Evolutionary conservation across 2,797 vertebrate genomes (phyloP).

Genomic region (Melopsittacus undulatus): DNA sequence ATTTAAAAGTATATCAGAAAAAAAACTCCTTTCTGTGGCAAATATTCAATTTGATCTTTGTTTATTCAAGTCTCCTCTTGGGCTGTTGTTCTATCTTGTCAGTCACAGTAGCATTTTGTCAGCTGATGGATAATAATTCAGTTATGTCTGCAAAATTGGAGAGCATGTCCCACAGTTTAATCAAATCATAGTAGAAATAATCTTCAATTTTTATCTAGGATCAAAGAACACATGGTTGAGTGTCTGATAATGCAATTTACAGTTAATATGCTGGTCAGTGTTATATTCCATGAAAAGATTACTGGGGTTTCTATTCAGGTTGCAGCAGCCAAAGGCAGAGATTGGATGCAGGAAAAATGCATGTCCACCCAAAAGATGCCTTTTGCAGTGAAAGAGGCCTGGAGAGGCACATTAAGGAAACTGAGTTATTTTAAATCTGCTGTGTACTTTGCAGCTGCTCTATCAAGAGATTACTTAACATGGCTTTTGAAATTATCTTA

Average conservation of each 20-base stretch:
- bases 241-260: conserved; percentile 8
- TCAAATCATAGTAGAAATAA: conserved; percentile 2
- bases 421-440: background rate
- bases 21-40: background rate
- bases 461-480: background rate
- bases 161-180: conserved; percentile 7
- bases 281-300: background rate
- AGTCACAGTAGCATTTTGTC: background rate
- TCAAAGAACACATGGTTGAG: background rate
- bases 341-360: background rate
- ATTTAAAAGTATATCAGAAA: background rate
- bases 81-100: background rate
- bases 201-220: conserved; percentile 35
- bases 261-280: background rate
- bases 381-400: background rate
- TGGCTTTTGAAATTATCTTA: background rate
- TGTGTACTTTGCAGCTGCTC: background rate
- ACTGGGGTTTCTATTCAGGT: background rate
- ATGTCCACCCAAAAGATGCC: background rate
- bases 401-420: background rate
- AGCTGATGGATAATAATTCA: conserved; percentile 14
- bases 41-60: background rate
- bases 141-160: background rate
- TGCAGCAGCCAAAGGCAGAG: background rate
- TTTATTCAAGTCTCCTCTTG: background rate